phyloP scores from a whole-genome alignment of 2,888 invertebrate species.

The Leptura quadrifasciata region DNA sequence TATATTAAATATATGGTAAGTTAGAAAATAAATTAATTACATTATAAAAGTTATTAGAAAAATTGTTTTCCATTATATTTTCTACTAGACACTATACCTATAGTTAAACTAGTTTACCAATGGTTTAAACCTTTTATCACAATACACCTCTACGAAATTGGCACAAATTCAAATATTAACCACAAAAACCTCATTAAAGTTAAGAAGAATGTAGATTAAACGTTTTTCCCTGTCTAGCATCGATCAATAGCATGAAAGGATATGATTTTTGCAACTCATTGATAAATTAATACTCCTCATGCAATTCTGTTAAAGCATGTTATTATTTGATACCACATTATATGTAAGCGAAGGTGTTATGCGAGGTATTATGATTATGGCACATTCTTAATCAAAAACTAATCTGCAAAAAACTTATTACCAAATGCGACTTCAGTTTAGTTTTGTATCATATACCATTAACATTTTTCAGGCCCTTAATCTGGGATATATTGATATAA shows the following conservation, averaged over 20 bases:
- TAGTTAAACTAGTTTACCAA: too few species aligned
- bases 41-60: too few species aligned
- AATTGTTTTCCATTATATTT: too few species aligned
- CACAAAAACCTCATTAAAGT: background rate
- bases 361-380: background rate
- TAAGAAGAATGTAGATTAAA: background rate
- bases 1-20: too few species aligned
- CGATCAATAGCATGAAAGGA: background rate
- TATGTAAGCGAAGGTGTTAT: background rate
- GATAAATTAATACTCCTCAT: background rate
- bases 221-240: background rate
- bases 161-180: background rate
- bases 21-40: too few species aligned
- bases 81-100: too few species aligned
- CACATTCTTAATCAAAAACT: background rate
- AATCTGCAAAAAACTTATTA: background rate
- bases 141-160: background rate
- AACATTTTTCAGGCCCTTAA: background rate
- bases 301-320: constrained; percentile 11
- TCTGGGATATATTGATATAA: background rate
- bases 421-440: background rate
- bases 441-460: background rate
- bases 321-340: constrained; percentile 18
- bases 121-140: too few species aligned
- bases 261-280: constrained; percentile 1